phyloP scores from a whole-genome alignment of 2,888 invertebrate genomes.

The Nipponacmea schrenckii region DNA sequence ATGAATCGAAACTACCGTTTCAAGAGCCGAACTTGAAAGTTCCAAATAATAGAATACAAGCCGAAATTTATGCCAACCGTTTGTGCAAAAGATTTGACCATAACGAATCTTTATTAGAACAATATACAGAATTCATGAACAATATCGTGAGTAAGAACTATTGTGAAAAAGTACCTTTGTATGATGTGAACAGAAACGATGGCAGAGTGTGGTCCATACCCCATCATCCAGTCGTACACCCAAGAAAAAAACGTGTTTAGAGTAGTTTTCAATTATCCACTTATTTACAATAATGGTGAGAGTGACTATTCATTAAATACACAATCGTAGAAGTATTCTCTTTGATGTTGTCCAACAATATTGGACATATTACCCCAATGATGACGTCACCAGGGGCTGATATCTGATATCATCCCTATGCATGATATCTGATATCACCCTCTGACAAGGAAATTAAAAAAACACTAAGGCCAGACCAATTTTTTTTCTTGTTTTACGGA shows the following conservation, averaged over 20 bases:
- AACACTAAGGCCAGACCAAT: no score
- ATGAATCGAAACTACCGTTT: conserved; percentile 22
- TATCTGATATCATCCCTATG: no score
- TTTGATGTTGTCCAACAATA: no score
- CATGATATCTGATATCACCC: no score
- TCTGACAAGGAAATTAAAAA: no score
- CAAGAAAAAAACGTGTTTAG: conserved; percentile 5
- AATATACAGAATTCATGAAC: conserved; percentile 20
- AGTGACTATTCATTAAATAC: conserved; percentile 23
- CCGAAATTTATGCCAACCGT: not conserved
- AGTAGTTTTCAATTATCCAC: not conserved
- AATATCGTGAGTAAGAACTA: conserved; percentile 22
- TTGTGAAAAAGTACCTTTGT: conserved; percentile 14
- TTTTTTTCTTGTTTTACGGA: no score
- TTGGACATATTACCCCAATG: no score
- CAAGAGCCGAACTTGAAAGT: conserved; percentile 6
- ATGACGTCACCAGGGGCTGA: no score
- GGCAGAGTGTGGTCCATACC: conserved; percentile 18
- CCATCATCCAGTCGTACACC: conserved; percentile 9
- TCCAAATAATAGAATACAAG: conserved; percentile 9
- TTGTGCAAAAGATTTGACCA: conserved; percentile 16
- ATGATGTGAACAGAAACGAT: not conserved
- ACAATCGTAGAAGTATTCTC: no score
- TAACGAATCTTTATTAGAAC: conserved; percentile 4
- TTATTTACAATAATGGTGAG: conserved; percentile 5